Evolutionary conservation across 2,888 invertebrate genomes (phyloP).

Genomic region (Ischnus inquisitorius): DNA sequence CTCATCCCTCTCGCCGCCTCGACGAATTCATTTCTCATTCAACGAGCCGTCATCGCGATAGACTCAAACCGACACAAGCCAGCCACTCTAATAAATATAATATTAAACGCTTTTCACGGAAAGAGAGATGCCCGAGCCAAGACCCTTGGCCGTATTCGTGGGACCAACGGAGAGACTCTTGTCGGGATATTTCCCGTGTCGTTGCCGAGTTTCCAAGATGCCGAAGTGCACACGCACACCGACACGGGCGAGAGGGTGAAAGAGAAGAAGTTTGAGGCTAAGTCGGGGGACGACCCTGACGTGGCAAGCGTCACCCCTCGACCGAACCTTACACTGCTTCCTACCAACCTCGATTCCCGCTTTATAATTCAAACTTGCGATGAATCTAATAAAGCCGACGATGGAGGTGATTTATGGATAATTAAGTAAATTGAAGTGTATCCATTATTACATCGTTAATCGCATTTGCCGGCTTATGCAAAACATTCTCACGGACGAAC

Average conservation of each 20-base stretch:
- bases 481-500: constrained; percentile 13
- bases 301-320: constrained; percentile 23
- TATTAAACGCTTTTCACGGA: constrained; percentile 59
- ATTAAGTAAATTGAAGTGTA: constrained; percentile 52
- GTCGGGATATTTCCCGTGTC: constrained; percentile 41
- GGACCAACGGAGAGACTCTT: constrained; percentile 28
- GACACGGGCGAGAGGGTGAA: constrained; percentile 24
- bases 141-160: constrained; percentile 21
- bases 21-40: constrained; percentile 56
- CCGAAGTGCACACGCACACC: constrained; percentile 1
- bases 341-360: constrained; percentile 36
- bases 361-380: constrained; percentile 61
- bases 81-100: constrained; percentile 57
- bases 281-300: constrained; percentile 30
- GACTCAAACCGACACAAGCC: constrained; percentile 35
- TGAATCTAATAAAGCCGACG: constrained; percentile 53
- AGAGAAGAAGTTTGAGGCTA: constrained; percentile 6
- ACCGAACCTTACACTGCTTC: constrained; percentile 7
- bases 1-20: constrained; percentile 13
- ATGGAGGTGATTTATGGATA: constrained; percentile 62
- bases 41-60: constrained; percentile 57
- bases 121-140: constrained; percentile 14
- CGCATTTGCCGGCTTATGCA: constrained; percentile 36
- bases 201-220: constrained; percentile 49
- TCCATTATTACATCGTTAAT: constrained; percentile 44